Conservation (phyloP, 2,113 vertebrate species). For the Dromaius novaehollandiae region DNA sequence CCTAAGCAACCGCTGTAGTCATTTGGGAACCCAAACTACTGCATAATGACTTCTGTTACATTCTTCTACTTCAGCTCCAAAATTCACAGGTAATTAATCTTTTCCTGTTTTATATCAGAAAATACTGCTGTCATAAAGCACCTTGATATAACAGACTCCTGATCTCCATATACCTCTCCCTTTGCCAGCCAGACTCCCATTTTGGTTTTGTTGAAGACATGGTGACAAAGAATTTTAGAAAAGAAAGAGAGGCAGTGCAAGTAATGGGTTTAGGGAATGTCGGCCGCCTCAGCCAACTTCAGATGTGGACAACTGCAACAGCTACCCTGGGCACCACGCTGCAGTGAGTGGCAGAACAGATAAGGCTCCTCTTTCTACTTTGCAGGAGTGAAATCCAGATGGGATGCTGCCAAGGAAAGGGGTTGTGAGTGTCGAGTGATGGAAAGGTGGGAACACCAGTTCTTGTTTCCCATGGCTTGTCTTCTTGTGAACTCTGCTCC, state of each 20-base stretch:
- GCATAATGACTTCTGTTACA: not conserved
- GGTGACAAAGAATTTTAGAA: not conserved
- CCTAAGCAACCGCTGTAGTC: not conserved
- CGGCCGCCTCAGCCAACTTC: not conserved
- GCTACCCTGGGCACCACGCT: not conserved
- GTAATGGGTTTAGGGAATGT: not conserved
- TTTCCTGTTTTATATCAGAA: not conserved
- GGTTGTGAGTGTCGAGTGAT: not conserved
- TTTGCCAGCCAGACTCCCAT: not conserved
- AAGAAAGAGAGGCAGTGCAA: fast-evolving
- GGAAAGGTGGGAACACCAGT: not conserved
- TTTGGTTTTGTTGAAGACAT: not conserved
- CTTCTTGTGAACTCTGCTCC: not conserved
- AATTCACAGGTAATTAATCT: not conserved
- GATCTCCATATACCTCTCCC: not conserved
- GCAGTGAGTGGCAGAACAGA: not conserved
- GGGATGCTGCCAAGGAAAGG: not conserved
- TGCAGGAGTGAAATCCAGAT: not conserved
- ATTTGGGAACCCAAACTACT: not conserved
- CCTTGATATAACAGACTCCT: not conserved
- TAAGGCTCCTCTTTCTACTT: not conserved
- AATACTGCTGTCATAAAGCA: not conserved
- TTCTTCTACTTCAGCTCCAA: not conserved
- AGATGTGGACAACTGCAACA: not conserved
- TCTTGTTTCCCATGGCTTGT: not conserved